Evolutionary conservation across 2,797 vertebrate species (phyloP).

Genomic region (Atherinosoma microstoma): DNA sequence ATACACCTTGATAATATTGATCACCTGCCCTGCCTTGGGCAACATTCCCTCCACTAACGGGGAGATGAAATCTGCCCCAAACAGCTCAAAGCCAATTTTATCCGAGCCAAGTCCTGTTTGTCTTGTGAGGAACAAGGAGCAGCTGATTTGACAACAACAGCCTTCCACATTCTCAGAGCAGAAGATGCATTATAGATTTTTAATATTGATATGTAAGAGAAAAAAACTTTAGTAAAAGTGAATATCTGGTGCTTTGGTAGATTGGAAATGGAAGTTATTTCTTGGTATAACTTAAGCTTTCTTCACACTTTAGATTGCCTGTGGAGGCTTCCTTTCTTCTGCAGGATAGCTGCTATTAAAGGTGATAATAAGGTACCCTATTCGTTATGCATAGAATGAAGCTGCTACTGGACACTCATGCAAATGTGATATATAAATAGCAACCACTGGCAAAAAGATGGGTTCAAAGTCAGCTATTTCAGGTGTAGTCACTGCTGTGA

Average conservation of each 20-base stretch:
- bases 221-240: slow-evolving; percentile 4
- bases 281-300: slow-evolving; percentile 7
- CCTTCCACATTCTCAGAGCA: slow-evolving; percentile 12
- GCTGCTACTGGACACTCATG: slow-evolving; percentile 61
- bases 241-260: slow-evolving; percentile 5
- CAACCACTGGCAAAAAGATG: slow-evolving; percentile 52
- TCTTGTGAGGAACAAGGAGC: slow-evolving; percentile 58
- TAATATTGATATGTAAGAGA: slow-evolving; percentile 16
- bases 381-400: slow-evolving; percentile 64
- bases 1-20: slow-evolving; percentile 79
- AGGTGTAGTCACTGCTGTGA: slow-evolving; percentile 29
- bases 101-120: slow-evolving; percentile 63
- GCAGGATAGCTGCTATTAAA: slow-evolving; percentile 42
- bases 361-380: slow-evolving; percentile 35
- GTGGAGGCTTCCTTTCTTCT: slow-evolving; percentile 16
- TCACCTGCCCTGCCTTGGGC: slow-evolving; percentile 60
- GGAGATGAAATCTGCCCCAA: slow-evolving; percentile 71
- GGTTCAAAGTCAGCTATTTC: slow-evolving; percentile 57
- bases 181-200: slow-evolving; percentile 23
- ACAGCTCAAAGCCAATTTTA: slow-evolving; percentile 69
- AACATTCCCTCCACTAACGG: slow-evolving; percentile 64
- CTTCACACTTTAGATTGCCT: slow-evolving; percentile 17
- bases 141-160: slow-evolving; percentile 53
- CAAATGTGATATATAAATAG: slow-evolving; percentile 76
- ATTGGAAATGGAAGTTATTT: slow-evolving; percentile 3